phyloP scores from a whole-genome alignment of 2,113 vertebrate species.

The Pelecanoides urinatrix region DNA sequence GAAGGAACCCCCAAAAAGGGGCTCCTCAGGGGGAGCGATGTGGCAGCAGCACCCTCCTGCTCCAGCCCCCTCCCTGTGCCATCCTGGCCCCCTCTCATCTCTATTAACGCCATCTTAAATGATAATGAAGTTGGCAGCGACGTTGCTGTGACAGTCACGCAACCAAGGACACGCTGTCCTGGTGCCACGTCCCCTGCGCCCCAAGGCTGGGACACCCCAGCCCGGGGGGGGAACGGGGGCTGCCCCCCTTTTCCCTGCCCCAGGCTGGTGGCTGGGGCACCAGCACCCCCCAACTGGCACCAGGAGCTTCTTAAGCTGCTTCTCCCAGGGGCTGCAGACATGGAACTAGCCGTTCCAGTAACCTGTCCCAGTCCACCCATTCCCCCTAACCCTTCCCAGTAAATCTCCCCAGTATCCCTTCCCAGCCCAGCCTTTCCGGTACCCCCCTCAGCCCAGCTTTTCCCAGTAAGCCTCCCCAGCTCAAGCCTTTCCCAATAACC shows the following conservation, averaged over 20 bases:
- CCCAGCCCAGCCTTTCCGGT: background rate
- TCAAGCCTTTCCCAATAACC: too few species aligned
- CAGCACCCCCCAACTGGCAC: background rate
- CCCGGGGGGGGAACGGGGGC: rapidly evolving
- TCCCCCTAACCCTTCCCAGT: background rate
- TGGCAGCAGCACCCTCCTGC: background rate
- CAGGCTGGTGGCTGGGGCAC: background rate
- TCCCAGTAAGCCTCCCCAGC: background rate
- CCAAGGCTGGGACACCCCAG: background rate
- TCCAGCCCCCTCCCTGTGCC: background rate
- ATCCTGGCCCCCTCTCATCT: background rate
- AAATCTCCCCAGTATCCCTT: background rate
- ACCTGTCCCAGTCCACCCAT: background rate
- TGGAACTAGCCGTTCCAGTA: background rate
- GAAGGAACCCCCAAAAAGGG: background rate
- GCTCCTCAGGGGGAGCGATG: background rate
- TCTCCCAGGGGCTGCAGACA: background rate
- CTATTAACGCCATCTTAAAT: background rate
- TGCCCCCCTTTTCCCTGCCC: background rate
- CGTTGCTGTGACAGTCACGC: background rate
- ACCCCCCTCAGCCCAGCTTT: too few species aligned
- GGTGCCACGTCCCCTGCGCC: background rate
- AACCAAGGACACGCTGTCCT: background rate
- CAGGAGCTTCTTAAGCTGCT: background rate
- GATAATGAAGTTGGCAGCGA: background rate